These are phyloP conservation scores for Anser brachyrhynchus DNA, from an alignment of 2,113 vertebrate genomes.

Conservation along the genomic window DNA sequence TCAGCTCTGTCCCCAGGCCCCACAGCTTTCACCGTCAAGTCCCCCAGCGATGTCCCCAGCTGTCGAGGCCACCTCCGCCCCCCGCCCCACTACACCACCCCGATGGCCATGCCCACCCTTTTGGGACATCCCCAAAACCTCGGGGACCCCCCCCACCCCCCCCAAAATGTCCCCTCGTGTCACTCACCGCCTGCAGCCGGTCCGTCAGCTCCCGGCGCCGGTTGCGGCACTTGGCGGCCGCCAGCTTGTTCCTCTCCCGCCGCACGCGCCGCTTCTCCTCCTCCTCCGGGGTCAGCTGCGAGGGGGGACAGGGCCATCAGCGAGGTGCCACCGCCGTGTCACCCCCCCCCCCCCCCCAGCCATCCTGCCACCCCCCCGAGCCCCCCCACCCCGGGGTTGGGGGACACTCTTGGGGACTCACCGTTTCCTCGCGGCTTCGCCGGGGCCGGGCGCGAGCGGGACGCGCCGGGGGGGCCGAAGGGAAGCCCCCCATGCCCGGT, in stretches of 20 bases:
- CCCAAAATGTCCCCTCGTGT: background rate
- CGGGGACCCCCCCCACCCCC: background rate
- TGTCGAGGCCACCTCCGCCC: accelerated
- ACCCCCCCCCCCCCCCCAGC: slow-evolving; percentile 46
- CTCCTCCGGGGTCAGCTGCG: slow-evolving; percentile 91
- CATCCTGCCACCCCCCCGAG: background rate
- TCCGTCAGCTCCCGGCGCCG: slow-evolving; percentile 93
- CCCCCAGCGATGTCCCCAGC: too few relatives aligned
- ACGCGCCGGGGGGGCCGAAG: slow-evolving; percentile 74
- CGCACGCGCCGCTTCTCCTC: slow-evolving; percentile 93
- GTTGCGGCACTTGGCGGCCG: slow-evolving; percentile 94
- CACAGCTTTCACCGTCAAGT: too few relatives aligned
- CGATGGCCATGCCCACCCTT: accelerated
- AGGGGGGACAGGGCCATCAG: background rate
- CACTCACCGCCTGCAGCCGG: slow-evolving; percentile 91
- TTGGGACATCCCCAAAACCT: background rate
- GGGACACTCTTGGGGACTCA: slow-evolving; percentile 69
- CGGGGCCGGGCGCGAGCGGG: slow-evolving; percentile 82
- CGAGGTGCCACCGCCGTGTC: too few relatives aligned
- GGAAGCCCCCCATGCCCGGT: slow-evolving; percentile 68
- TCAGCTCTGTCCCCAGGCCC: too few relatives aligned
- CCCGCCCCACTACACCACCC: background rate
- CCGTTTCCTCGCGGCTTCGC: slow-evolving; percentile 87
- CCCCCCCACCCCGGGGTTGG: accelerated
- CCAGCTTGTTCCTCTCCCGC: slow-evolving; percentile 91